A percentile compares a stretch with the other conserved stretches of the same genome.
These are phyloP conservation scores for Ictalurus punctatus DNA, from an alignment of 2,113 vertebrate genomes.

Conservation along the genomic window DNA sequence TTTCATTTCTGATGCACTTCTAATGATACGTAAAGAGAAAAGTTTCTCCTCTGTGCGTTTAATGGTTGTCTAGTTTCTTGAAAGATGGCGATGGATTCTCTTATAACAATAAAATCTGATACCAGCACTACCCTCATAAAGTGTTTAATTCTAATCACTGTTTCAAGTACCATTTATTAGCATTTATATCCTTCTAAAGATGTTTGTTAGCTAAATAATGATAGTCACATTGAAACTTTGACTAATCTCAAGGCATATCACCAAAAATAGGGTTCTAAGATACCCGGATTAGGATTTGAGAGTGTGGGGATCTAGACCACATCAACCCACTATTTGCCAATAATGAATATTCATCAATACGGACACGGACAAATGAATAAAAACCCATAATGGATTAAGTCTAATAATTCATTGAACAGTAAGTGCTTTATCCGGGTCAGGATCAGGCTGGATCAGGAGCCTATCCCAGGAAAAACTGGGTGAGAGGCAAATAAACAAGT, in stretches of 20 bases:
- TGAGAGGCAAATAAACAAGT: background rate
- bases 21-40: background rate
- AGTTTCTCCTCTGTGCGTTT: background rate
- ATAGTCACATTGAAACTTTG: background rate
- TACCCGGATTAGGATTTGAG: background rate
- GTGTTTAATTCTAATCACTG: background rate
- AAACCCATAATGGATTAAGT: background rate
- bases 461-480: background rate
- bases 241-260: background rate
- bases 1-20: background rate
- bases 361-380: background rate
- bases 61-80: background rate
- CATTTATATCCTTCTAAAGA: background rate
- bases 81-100: background rate
- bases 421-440: background rate
- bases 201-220: background rate
- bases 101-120: background rate
- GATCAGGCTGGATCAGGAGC: background rate
- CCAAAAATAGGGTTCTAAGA: background rate
- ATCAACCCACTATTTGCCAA: background rate
- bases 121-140: background rate
- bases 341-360: background rate
- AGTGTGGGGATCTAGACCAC: background rate
- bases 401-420: background rate
- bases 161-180: background rate